Percentiles rank a stretch among this genome's conserved stretches.
Conservation (phyloP, 1,140 invertebrate species). For the Temnothorax longispinosus region DNA sequence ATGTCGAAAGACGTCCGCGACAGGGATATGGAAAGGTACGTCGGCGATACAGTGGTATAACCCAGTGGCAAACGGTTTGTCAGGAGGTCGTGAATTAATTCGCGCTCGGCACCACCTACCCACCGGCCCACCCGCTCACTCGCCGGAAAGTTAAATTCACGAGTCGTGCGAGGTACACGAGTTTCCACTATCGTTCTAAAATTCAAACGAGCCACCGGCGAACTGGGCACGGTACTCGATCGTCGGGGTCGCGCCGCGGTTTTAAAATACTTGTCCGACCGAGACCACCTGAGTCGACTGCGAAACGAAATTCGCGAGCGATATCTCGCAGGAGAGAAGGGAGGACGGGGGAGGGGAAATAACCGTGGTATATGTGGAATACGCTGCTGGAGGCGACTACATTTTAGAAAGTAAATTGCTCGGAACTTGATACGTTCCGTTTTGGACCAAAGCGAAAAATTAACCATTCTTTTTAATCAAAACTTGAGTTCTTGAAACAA, state of each 20-base stretch:
- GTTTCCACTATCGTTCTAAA: conserved; percentile 78
- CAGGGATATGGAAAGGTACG: not conserved
- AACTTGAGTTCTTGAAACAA: not conserved
- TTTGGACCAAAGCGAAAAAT: conserved; percentile 9
- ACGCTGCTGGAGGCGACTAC: conserved; percentile 30
- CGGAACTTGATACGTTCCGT: conserved; percentile 17
- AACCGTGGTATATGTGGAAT: conserved; percentile 30
- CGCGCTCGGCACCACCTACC: conserved; percentile 51
- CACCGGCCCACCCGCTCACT: conserved; percentile 5
- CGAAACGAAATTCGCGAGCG: conserved; percentile 55
- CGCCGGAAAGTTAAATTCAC: conserved; percentile 75
- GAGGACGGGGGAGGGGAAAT: not conserved
- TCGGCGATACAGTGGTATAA: conserved; percentile 2
- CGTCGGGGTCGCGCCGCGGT: conserved; percentile 63
- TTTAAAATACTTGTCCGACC: conserved; percentile 69
- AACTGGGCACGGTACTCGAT: conserved; percentile 65
- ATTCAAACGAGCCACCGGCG: conserved; percentile 74
- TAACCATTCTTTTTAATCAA: conserved; percentile 20
- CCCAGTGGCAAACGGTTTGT: conserved; percentile 68
- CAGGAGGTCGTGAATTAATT: conserved; percentile 76
- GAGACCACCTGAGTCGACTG: conserved; percentile 48
- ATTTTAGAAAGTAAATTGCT: conserved; percentile 53
- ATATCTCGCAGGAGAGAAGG: conserved; percentile 40
- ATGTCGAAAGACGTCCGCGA: not conserved
- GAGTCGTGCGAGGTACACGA: conserved; percentile 73